Conservation (phyloP, 2,888 invertebrate species). For the Andrena chrysosceles region DNA sequence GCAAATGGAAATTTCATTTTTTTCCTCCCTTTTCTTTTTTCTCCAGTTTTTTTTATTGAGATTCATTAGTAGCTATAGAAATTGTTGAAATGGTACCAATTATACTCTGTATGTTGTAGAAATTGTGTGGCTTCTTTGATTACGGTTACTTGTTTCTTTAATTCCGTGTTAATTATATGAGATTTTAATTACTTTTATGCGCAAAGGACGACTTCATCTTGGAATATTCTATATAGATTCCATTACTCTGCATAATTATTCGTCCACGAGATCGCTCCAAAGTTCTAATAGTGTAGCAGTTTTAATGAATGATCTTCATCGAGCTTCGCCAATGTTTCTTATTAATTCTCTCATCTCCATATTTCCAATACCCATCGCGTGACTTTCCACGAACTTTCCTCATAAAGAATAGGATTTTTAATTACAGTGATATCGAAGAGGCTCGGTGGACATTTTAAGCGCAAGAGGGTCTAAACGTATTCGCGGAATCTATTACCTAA, state of each 20-base stretch:
- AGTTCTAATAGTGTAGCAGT: slow-evolving; percentile 6
- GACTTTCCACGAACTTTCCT: not conserved
- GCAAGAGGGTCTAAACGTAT: not conserved
- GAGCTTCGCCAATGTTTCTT: not conserved
- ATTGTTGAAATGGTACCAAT: too few relatives aligned
- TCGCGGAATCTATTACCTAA: not conserved
- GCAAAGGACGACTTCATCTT: not conserved
- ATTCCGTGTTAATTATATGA: too few relatives aligned
- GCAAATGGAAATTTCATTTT: not conserved
- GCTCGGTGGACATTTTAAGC: not conserved
- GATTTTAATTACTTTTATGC: not conserved
- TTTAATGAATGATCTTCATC: slow-evolving; percentile 7
- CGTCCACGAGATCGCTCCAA: not conserved
- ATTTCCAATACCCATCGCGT: not conserved
- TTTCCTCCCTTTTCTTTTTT: not conserved
- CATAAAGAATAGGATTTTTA: slow-evolving; percentile 15
- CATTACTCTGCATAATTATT: slow-evolving; percentile 27
- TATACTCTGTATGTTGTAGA: too few relatives aligned
- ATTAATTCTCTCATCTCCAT: slow-evolving; percentile 12
- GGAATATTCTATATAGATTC: not conserved
- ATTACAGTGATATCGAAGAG: not conserved
- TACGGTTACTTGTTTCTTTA: too few relatives aligned
- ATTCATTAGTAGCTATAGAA: too few relatives aligned
- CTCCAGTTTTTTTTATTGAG: not conserved
- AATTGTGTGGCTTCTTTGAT: too few relatives aligned